Conservation (phyloP, 2,113 vertebrate species). For the Gavialis gangeticus region DNA sequence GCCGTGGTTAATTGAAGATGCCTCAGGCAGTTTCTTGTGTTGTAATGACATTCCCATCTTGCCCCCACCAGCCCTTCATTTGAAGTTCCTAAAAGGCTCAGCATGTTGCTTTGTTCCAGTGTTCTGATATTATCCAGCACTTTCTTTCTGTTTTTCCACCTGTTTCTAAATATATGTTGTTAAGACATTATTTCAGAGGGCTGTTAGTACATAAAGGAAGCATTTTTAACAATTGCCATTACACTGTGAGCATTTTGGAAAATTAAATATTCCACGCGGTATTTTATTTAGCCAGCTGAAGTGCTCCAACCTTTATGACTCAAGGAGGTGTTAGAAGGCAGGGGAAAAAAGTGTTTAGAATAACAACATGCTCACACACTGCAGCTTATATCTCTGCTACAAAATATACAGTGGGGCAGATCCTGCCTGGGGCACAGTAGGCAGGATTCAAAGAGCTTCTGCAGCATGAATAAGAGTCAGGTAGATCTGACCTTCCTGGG, state of each 20-base stretch:
- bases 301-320: constrained; percentile 4
- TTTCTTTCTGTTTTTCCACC: background rate
- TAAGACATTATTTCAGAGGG: background rate
- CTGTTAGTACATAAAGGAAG: background rate
- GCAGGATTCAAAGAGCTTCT: background rate
- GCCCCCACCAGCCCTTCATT: fast-evolving
- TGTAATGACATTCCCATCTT: too few species aligned
- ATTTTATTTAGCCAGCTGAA: background rate
- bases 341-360: background rate
- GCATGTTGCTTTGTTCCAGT: fast-evolving
- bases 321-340: background rate
- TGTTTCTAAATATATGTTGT: constrained; percentile 1
- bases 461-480: background rate
- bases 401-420: fast-evolving
- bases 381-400: background rate
- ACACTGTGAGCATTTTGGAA: background rate
- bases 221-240: background rate
- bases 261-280: background rate
- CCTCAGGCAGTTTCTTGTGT: background rate
- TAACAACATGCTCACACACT: background rate
- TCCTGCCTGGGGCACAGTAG: background rate
- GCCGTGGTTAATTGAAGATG: background rate
- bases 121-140: background rate
- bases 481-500: background rate
- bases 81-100: background rate